phyloP scores from a whole-genome alignment of 1,140 invertebrate genomes.

The Leptinotarsa defecta region DNA sequence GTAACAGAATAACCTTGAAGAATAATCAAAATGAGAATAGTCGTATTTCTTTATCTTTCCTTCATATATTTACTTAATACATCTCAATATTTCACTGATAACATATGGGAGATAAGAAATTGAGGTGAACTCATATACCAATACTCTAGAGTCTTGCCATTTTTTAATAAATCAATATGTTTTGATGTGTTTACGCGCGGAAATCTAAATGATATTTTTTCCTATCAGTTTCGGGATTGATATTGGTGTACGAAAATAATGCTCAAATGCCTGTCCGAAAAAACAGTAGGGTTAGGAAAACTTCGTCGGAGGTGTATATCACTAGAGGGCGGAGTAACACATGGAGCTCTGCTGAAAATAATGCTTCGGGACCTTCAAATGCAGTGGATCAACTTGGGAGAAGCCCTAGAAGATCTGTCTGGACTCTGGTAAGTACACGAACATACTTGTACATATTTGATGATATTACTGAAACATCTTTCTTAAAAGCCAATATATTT shows the following conservation, averaged over 20 bases:
- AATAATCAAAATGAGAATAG: no score
- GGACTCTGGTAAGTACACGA: neutral
- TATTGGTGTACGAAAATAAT: constrained; percentile 2
- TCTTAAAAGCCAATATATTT: neutral
- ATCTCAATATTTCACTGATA: no score
- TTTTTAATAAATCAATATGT: no score
- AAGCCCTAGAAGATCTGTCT: constrained; percentile 21
- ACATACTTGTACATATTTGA: no score
- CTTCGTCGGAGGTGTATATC: constrained; percentile 10
- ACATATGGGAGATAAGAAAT: no score
- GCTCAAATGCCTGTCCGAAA: constrained; percentile 19
- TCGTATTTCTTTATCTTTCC: no score
- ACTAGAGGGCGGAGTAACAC: constrained; percentile 18
- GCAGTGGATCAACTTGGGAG: neutral
- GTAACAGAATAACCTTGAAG: no score
- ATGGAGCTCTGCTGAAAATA: constrained; percentile 9
- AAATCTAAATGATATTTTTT: no score
- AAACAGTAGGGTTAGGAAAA: neutral
- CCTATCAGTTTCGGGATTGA: neutral
- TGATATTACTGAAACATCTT: neutral
- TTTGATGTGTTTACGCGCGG: no score
- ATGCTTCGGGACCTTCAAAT: neutral
- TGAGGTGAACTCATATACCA: no score
- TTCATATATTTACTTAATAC: no score
- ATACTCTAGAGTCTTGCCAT: no score